Base-by-base conservation (phyloP, 2,797 vertebrate genomes). In the Kryptopterus vitreolus region DNA sequence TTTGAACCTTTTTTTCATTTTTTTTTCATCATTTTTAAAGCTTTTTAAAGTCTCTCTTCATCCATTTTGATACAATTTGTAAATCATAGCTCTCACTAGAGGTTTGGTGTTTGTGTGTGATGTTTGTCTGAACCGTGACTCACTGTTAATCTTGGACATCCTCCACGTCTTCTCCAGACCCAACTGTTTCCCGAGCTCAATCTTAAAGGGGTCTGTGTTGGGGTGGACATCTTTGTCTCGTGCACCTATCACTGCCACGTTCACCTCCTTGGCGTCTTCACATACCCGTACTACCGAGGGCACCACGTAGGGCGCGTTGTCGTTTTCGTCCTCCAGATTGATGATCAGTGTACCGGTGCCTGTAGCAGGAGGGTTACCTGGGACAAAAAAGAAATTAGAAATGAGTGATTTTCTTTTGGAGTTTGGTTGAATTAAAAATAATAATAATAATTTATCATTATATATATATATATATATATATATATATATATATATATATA, bases 161-260 rank as follows among this genome's bases (percentile, higher is more conserved):
- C 93, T 97, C 98, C 98, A 99, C 82, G 95, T 92, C 89, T 97
- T 98, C 78, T 98, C 96, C 11, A 96, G 92, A 74, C 94, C 93
- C 0, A 92, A 92, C 84, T 96, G 96, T 84, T 98, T 97, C 57
- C 93, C 96, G 82, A 99, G 92, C 61, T 98, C 97, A 52, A 99
- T 98, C 87, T 94, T 96, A 90, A 98, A 99, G 15, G 97, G 97
- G 0, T 96, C 96, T 1, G 95, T 94, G 15, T 99, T 98, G 61
- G 96, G 97, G 12, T 94, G 90, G 29, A 98, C 93, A 86, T 99
- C 98, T 85, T 93, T 95, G 89, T 99, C 98, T 24, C 94, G 91
- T 0, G 96, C 98, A 33, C 95, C 95, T 26, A 99, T 86, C 22
- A 96, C 89, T 80, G 95, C 95, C 53, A 98, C 95, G 5, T 93